Percentiles rank a stretch among this genome's conserved stretches.
phyloP scores from a whole-genome alignment of 2,797 vertebrate genomes.

The Sphaeramia orbicularis region DNA sequence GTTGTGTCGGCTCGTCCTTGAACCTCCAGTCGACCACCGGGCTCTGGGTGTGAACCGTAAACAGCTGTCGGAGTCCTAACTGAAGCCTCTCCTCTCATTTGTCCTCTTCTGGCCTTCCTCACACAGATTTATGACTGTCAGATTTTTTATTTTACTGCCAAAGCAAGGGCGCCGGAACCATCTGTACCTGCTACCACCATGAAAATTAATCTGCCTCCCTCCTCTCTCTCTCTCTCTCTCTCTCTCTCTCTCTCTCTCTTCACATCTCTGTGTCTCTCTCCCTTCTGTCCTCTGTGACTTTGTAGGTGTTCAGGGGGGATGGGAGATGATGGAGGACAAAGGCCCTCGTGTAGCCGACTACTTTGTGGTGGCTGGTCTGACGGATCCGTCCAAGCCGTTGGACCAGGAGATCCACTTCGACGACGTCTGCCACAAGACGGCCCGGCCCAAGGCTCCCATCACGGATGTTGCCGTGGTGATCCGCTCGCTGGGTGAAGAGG shows the following conservation, averaged over 20 bases:
- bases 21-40: constrained; percentile 15
- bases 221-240: neutral
- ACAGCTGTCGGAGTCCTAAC: constrained; percentile 21
- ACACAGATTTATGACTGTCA: constrained; percentile 55
- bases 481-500: constrained; percentile 92
- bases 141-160: constrained; percentile 51
- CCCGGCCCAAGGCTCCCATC: constrained; percentile 92
- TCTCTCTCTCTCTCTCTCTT: no score
- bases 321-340: constrained; percentile 96
- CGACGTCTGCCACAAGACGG: constrained; percentile 92
- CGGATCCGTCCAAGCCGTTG: constrained; percentile 91
- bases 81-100: constrained; percentile 25
- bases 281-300: neutral
- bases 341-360: constrained; percentile 96
- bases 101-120: constrained; percentile 31
- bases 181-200: constrained; percentile 48
- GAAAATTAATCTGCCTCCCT: constrained; percentile 46
- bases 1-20: constrained; percentile 29
- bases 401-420: constrained; percentile 96
- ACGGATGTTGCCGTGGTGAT: constrained; percentile 94
- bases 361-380: constrained; percentile 95
- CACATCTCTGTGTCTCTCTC: constrained; percentile 6
- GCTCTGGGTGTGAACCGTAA: constrained; percentile 10
- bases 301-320: constrained; percentile 80
- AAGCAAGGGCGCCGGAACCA: constrained; percentile 43